Evolutionary conservation across 2,113 vertebrate species (phyloP), one percentile per base, ranked within the genome.

Genomic region (Leucosticte australis): DNA sequence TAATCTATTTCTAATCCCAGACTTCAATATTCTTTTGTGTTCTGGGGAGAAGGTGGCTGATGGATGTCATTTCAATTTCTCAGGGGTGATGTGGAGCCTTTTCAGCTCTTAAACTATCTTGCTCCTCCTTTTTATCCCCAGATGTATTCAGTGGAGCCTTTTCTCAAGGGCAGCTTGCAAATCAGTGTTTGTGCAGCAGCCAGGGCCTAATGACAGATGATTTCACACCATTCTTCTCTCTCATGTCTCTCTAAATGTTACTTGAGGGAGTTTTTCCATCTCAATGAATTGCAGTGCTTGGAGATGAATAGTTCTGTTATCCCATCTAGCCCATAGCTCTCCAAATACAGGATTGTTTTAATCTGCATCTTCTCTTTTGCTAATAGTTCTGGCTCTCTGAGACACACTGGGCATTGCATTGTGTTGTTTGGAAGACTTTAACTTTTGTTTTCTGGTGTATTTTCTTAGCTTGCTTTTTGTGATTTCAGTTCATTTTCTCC

Each of bases 201-300:
- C 64, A 57, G 83, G 26, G 35, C 60, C 82, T 89, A 90, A 78
- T 83, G 68, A 70, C 39, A 80, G 83, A 83, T 77, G 39, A 79
- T 87, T 95, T 70, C 74, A 59, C 65, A 57, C 68, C 11, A 8
- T 30, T 42, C 41, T 89, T 87, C n/a, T 50, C 63, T 76, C 55
- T 60, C 14, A 7, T 52, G 41, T 75, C 21, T 95, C 63, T 86
- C 31, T 69, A 42, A 83, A 86, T 81, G 67, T 64, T 89, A 49
- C 87, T 77, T 90, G 60, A 74, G 93, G 73, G 89, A 90, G 47
- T 80, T 94, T 56, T 90, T 96, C 69, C 46, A 52, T 73, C 78
- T 77, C 41, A 89, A 33, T 87, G 79, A 94, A 87, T 92, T 86
- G 80, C 60, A 75, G 52, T 27, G n/a, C 47, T 71, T 86, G 76